Evolutionary conservation across 2,888 invertebrate species (phyloP).

Genomic region (Hypselothyrea guttata): DNA sequence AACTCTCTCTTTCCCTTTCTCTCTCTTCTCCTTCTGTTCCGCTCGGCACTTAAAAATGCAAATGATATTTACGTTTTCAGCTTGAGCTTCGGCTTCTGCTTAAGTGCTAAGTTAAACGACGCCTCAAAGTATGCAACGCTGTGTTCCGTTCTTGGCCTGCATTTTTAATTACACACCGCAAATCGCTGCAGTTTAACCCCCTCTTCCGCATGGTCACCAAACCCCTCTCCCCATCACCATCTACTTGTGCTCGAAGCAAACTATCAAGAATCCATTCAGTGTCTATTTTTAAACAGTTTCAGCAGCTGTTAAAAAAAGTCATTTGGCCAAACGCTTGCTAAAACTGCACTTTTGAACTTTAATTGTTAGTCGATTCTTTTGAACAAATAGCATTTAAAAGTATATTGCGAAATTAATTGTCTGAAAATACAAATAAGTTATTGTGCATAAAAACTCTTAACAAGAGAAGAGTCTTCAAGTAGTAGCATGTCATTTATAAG

Average conservation of each 20-base stretch:
- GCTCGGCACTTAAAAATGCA: constrained; percentile 69
- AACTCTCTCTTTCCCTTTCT: not conserved
- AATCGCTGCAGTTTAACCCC: constrained; percentile 52
- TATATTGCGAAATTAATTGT: too few relatives aligned
- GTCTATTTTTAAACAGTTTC: too few relatives aligned
- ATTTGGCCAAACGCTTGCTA: too few relatives aligned
- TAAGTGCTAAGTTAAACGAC: constrained; percentile 72
- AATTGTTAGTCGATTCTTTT: too few relatives aligned
- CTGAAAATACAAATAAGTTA: too few relatives aligned
- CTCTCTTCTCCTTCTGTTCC: not conserved
- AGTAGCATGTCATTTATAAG: too few relatives aligned
- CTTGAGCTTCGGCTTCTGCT: constrained; percentile 16
- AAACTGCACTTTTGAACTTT: too few relatives aligned
- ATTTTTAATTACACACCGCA: constrained; percentile 69
- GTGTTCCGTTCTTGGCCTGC: constrained; percentile 50
- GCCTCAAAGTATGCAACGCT: constrained; percentile 60
- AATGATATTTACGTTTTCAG: constrained; percentile 71
- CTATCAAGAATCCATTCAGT: constrained; percentile 24
- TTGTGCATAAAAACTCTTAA: too few relatives aligned
- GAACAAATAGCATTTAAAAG: too few relatives aligned
- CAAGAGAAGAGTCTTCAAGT: too few relatives aligned
- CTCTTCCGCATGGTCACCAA: too few relatives aligned
- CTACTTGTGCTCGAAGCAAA: not conserved
- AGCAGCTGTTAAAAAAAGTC: too few relatives aligned
- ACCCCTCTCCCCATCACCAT: not conserved